Evolutionary conservation across 1,140 invertebrate species (phyloP), one percentile per base, ranked within the genome.

Genomic region (Conus betulinus): DNA sequence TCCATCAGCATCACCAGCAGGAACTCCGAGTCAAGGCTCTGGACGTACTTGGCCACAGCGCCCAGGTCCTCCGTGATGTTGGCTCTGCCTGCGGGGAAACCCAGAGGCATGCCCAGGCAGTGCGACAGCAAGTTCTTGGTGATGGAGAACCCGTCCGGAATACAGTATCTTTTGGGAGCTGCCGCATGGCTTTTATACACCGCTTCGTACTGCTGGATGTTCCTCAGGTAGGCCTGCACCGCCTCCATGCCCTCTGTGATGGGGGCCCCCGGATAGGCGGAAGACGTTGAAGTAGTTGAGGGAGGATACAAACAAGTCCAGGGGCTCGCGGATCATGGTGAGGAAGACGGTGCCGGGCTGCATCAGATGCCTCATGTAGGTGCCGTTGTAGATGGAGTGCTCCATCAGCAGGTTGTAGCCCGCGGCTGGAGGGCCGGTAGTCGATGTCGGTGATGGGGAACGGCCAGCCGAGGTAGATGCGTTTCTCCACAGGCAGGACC

Each of bases 1-100:
- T 96, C 96, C 5, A 96, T 93, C 51, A 96, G 95, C 95, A 96
- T 95, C 20, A 96, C 94, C 7, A 96, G 92, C 84, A 94, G 92
- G 91, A 96, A 96, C 17, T 92, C 89, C 7, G 89, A 82, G 52
- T 92, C 93, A 39, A 94, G 76, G 17, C 88, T 53, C 25, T 91
- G 13, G 13, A 94, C 90, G 88, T 93, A 93, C 7, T 90, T 27
- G 15, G 89, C n/a, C 23, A 93, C 88, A 39, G 89, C 90, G 20
- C 13, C 78, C 5, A 39, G n/a, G 39, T 92, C 87, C 27, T 71
- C 71, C 2, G 90, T 82, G 71, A 94, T 92, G 79, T 94, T 88
- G 15, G 39, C n/a, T 25, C 88, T 85, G 0, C 90, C 92, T 23
- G 76, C n/a, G 15, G 93, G 94, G 83, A 93, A 95, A 39, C 93